These are phyloP conservation scores for Dicerorhinus sumatrensis DNA, from an alignment of 2,113 vertebrate genomes.

Conservation along the genomic window DNA sequence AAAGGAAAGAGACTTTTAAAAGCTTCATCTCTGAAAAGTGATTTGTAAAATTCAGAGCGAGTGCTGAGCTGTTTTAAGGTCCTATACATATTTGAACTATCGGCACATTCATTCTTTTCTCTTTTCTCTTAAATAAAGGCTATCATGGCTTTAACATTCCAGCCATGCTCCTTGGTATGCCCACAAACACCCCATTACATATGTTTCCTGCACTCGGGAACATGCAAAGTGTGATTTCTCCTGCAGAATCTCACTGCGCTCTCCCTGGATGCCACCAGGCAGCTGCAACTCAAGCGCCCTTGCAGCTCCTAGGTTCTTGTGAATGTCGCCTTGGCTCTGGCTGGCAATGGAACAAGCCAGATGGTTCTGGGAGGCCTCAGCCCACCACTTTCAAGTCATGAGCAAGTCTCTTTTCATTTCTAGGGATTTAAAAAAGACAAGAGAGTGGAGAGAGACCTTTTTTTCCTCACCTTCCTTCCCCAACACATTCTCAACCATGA, in stretches of 20 bases:
- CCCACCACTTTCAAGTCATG: constrained; percentile 37
- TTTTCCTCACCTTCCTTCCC: not conserved
- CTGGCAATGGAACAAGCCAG: constrained; percentile 49
- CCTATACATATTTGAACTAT: not conserved
- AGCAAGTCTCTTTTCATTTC: constrained; percentile 61
- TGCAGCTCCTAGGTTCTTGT: constrained; percentile 40
- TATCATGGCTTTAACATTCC: not conserved
- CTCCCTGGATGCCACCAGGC: not conserved
- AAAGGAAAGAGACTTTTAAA: constrained; percentile 8
- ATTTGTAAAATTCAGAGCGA: not conserved
- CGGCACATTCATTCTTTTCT: not conserved
- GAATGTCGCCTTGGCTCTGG: not conserved
- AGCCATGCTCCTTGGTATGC: not conserved
- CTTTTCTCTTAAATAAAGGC: not conserved
- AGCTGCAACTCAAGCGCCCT: not conserved
- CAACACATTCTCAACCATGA: not conserved
- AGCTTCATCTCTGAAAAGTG: not conserved
- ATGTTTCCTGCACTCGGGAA: not conserved
- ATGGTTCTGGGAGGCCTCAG: constrained; percentile 63
- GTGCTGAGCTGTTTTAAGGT: not conserved
- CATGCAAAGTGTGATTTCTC: not conserved
- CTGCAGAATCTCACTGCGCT: not conserved
- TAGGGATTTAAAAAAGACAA: constrained; percentile 62
- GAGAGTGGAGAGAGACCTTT: not conserved
- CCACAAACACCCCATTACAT: not conserved